phyloP scores from a whole-genome alignment of 2,113 vertebrate species.

The Syrmaticus mikado region DNA sequence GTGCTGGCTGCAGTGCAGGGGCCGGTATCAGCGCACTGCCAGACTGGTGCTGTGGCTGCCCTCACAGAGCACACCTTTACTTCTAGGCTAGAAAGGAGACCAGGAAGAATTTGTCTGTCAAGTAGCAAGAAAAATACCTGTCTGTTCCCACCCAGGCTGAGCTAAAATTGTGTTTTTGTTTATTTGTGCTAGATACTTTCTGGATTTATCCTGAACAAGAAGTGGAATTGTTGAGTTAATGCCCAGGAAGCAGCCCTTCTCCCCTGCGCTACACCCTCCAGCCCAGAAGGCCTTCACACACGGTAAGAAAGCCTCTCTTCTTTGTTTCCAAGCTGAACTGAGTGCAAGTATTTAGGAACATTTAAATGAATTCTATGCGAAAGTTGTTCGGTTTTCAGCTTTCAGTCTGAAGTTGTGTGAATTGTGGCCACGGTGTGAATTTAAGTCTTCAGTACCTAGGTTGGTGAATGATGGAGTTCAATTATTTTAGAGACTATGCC shows the following conservation, averaged over 20 bases:
- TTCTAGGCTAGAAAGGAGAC: neutral
- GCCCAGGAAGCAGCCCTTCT: neutral
- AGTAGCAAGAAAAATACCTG: neutral
- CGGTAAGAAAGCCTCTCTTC: neutral
- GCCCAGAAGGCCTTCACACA: neutral
- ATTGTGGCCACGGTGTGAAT: neutral
- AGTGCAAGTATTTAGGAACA: neutral
- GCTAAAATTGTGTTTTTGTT: neutral
- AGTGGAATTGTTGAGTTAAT: conserved; percentile 3
- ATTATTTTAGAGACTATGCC: neutral
- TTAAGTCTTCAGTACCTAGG: neutral
- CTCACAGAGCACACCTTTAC: neutral
- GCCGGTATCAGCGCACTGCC: neutral
- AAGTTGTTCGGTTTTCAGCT: neutral
- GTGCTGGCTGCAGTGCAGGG: neutral
- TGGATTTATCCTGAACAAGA: conserved; percentile 30
- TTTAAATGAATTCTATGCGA: neutral
- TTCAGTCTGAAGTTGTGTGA: neutral
- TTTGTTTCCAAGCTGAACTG: neutral
- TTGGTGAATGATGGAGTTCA: neutral
- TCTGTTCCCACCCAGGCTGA: neutral
- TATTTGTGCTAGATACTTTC: conserved; percentile 22
- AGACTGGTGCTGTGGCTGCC: neutral
- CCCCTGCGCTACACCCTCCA: neutral
- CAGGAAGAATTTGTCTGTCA: neutral